Evolutionary conservation across 1,140 invertebrate species (phyloP), one percentile per base, ranked within the genome.

Genomic region (Trypoxylus dichotomus): DNA sequence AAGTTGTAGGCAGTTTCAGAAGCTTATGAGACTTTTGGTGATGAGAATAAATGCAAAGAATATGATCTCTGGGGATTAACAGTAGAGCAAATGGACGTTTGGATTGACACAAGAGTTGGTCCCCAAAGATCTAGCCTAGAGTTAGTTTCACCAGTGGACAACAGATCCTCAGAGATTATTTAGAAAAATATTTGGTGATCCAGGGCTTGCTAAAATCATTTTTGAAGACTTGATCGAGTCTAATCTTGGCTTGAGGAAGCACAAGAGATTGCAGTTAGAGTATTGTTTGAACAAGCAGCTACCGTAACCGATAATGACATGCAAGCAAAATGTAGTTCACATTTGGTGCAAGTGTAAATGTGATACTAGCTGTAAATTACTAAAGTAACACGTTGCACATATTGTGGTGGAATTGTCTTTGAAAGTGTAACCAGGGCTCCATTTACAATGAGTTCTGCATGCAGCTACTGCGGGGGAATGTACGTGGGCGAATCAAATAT

Each of bases 1-100:
- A 99, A 98, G 84, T 99, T 99, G 86, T 97, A 99, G 87, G 97
- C 99, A 88, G 96, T 96, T 15, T 98, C 97, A 0, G 98, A 99
- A 89, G 98, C 98, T 1, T 99, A 99, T 88, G 98, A 99, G 94
- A 93, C 96, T 37, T 87, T 99, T 21, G 94, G 95, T 79, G 98
- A 99, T 90, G 95, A 97, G 15, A 90, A 88, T 1, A 98, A 98
- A 88, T 90, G 97, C 71, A 93, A 94, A 83, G 92, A 98, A 84
- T 99, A 97, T 90, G 97, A 99, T 86, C 93, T 94, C 19, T 98
- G 93, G 91, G 97, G 98, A 1, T 91, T 94, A 77, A 94, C 96
- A 21, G 91, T 94, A 0, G 94, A 96, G 75, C 93, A 95, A 85
- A 95, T 96, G 93, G 84, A 83, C 24, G 84, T 84, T 1, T 82